Conservation (phyloP, 2,113 vertebrate genomes). For the Maccullochella peelii region DNA sequence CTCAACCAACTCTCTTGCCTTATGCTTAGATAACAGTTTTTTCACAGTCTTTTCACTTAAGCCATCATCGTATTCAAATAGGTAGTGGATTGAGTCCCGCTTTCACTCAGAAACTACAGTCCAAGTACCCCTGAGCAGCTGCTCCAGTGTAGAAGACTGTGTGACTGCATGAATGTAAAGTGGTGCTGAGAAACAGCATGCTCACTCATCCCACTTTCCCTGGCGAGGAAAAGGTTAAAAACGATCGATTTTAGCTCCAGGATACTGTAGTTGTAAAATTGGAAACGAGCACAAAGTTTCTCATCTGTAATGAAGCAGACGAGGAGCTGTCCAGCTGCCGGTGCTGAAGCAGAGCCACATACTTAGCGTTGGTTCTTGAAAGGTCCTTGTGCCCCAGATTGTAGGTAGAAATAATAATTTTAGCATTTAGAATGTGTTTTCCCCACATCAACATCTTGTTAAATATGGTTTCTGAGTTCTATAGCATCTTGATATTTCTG, state of each 20-base stretch:
- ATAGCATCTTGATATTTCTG: too few relatives aligned
- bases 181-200: neutral
- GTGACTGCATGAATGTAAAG: slow-evolving; percentile 9
- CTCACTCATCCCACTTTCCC: slow-evolving; percentile 22
- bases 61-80: neutral
- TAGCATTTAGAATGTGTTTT: neutral
- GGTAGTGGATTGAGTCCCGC: neutral
- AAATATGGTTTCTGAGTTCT: neutral
- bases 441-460: neutral
- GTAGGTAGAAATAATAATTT: neutral
- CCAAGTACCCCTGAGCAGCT: slow-evolving; percentile 11
- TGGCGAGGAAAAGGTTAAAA: slow-evolving; percentile 33
- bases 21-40: neutral
- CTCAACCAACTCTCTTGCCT: neutral
- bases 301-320: slow-evolving; percentile 34
- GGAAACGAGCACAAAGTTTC: slow-evolving; percentile 31
- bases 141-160: neutral
- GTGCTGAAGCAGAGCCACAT: slow-evolving; percentile 69
- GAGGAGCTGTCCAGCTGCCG: slow-evolving; percentile 69
- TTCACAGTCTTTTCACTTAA: neutral
- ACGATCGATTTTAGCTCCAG: slow-evolving; percentile 48
- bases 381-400: neutral
- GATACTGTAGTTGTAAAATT: slow-evolving; percentile 7
- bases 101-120: neutral
- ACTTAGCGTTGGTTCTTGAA: neutral